Evolutionary conservation across 1,140 invertebrate genomes (phyloP).

Genomic region (Calliopsis andreniformis): DNA sequence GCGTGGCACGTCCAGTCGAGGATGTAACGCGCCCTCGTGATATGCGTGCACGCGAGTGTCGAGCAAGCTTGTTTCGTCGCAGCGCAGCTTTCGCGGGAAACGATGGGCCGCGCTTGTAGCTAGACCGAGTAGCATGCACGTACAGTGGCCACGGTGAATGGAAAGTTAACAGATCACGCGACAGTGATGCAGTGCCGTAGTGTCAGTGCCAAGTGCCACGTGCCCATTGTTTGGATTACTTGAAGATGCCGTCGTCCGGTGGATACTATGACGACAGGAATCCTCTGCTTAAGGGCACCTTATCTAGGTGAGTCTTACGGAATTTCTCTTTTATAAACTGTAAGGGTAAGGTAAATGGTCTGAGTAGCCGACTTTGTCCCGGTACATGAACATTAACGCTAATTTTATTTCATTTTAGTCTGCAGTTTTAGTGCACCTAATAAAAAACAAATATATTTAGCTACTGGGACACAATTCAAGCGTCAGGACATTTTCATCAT

Average conservation of each 20-base stretch:
- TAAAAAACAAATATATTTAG: too few species aligned
- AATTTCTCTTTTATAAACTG: slow-evolving; percentile 26
- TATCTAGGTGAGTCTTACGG: slow-evolving; percentile 78
- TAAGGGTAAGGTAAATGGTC: too few species aligned
- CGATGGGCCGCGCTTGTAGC: slow-evolving; percentile 46
- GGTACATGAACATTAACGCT: too few species aligned
- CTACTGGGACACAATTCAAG: too few species aligned
- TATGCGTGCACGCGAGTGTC: slow-evolving; percentile 23
- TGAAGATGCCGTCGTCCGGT: slow-evolving; percentile 78
- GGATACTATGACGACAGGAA: slow-evolving; percentile 82
- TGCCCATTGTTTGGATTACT: slow-evolving; percentile 79
- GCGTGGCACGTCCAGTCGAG: not conserved
- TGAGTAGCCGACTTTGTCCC: too few species aligned
- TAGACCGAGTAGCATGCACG: slow-evolving; percentile 38
- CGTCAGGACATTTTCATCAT: too few species aligned
- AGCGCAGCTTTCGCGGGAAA: slow-evolving; percentile 14
- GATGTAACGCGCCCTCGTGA: slow-evolving; percentile 11
- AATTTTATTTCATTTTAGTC: not conserved
- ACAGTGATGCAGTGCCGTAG: slow-evolving; percentile 80
- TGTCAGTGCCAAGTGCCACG: slow-evolving; percentile 76
- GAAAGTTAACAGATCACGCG: slow-evolving; percentile 76
- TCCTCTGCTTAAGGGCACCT: slow-evolving; percentile 81
- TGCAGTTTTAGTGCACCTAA: too few species aligned
- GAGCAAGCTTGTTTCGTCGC: slow-evolving; percentile 18
- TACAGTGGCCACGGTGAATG: slow-evolving; percentile 72